Conservation (phyloP, 2,113 vertebrate genomes). For the western clawed frog (Xenopus tropicalis) region UCB_Xtro_10.0 CM004443.2:141181001-141181500, state of each 20-base stretch:
- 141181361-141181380: too few relatives aligned
- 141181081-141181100: neutral
- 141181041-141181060: slow-evolving; percentile 1
- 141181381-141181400: too few relatives aligned
- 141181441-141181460: neutral
- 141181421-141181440: neutral
- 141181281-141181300: neutral
- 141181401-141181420: neutral
- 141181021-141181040: slow-evolving; percentile 11
- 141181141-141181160: neutral
- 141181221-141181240: neutral
- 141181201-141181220: neutral
- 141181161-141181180: slow-evolving; percentile 10
- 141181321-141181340: too few relatives aligned
- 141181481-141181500: too few relatives aligned
- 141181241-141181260: neutral
- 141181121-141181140: neutral
- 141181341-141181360: too few relatives aligned
- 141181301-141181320: neutral
- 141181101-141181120: too few relatives aligned
- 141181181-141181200: slow-evolving; percentile 18
- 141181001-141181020: neutral
- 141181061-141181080: slow-evolving; percentile 21
- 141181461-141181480: neutral
- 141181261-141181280: neutral